Conservation (phyloP, 1,140 invertebrate species). For the Wasmannia auropunctata region DNA sequence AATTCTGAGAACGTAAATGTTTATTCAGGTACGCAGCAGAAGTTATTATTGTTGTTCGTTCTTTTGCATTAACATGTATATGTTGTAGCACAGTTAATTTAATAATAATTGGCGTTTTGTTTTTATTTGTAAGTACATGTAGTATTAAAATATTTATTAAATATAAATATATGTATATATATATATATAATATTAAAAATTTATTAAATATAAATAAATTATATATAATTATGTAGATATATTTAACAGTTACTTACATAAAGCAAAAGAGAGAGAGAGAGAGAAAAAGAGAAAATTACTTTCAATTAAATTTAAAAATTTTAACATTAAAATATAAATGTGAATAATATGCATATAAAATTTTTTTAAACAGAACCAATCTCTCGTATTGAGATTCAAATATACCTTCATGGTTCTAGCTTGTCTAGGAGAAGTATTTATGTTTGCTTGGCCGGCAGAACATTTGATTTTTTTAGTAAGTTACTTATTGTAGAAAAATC, state of each 20-base stretch:
- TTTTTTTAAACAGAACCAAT: not conserved
- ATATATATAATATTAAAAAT: too few species aligned
- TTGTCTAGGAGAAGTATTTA: not conserved
- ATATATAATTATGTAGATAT: too few species aligned
- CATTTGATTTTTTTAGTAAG: slow-evolving; percentile 7
- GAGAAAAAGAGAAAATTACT: too few species aligned
- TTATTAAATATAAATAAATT: too few species aligned
- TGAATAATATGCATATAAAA: not conserved
- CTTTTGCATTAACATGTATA: not conserved
- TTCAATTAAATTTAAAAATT: not conserved
- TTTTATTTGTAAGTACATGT: not conserved
- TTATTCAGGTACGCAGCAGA: not conserved
- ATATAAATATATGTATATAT: too few species aligned
- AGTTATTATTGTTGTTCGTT: not conserved
- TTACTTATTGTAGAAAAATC: not conserved
- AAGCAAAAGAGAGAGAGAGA: not conserved
- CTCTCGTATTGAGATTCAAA: not conserved
- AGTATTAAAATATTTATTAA: too few species aligned
- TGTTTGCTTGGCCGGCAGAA: slow-evolving; percentile 13
- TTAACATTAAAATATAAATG: not conserved
- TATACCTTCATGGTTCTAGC: not conserved
- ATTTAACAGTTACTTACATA: not conserved
- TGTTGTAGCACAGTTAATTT: not conserved
- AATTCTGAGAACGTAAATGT: not conserved
- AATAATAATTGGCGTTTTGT: not conserved